These are phyloP conservation scores for Agrochola litura DNA, from an alignment of 2,888 invertebrate species.

Conservation along the genomic window DNA sequence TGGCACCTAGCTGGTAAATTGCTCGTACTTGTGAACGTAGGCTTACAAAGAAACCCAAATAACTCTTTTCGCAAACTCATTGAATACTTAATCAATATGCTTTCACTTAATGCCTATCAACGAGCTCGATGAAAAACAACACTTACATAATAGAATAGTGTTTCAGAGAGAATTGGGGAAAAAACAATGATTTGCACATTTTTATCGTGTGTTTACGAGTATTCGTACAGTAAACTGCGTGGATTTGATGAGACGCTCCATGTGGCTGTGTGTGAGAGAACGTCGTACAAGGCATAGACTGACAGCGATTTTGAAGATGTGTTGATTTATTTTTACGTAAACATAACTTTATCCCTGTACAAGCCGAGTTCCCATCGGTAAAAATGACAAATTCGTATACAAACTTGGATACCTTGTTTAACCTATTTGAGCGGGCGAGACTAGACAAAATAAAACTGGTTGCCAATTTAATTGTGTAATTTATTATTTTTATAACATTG, in stretches of 20 bases:
- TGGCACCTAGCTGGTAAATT: no score
- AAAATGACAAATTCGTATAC: no score
- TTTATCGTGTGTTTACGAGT: slow-evolving; percentile 56
- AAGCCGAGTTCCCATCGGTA: no score
- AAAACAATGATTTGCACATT: slow-evolving; percentile 63
- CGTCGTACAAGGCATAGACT: background rate
- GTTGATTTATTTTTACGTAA: no score
- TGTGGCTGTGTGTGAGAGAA: slow-evolving; percentile 1
- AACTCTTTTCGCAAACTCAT: slow-evolving; percentile 27
- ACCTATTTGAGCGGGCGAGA: no score
- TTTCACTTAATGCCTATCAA: slow-evolving; percentile 20
- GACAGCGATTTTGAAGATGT: background rate
- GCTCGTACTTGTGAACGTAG: no score
- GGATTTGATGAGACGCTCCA: slow-evolving; percentile 51
- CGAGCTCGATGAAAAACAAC: slow-evolving; percentile 33
- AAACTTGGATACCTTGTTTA: no score
- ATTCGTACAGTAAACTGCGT: slow-evolving; percentile 50
- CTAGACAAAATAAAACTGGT: no score
- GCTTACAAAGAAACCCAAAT: background rate
- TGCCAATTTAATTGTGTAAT: no score
- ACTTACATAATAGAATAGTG: slow-evolving; percentile 25
- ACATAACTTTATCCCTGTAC: no score
- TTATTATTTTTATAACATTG: no score
- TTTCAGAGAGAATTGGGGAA: slow-evolving; percentile 17
- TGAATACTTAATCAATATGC: slow-evolving; percentile 25